A percentile compares a stretch with the other conserved stretches of the same genome.
Evolutionary conservation across 2,888 invertebrate species (phyloP).

Genomic region (Mimumesa dahlbomi): DNA sequence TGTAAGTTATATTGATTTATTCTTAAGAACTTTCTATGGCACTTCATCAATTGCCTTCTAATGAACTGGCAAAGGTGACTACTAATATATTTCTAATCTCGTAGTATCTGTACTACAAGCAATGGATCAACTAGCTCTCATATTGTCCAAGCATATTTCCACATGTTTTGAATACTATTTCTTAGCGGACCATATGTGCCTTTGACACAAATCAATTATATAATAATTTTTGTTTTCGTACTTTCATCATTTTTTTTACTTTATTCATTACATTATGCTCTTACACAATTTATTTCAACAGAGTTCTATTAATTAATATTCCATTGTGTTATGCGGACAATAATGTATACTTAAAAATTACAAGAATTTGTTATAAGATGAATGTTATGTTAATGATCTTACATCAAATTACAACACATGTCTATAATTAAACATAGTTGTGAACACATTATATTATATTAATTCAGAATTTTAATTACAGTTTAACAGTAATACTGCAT

Average conservation of each 20-base stretch:
- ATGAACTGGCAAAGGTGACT: conserved; percentile 19
- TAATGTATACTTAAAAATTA: neutral
- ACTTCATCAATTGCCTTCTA: conserved; percentile 11
- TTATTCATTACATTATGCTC: conserved; percentile 6
- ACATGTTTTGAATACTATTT: conserved; percentile 50
- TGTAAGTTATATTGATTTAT: conserved; percentile 40
- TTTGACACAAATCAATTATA: conserved; percentile 55
- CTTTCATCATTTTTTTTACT: conserved; percentile 7
- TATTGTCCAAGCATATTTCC: conserved; percentile 43
- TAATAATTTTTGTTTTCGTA: conserved; percentile 32
- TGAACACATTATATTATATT: neutral
- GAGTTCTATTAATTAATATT: conserved; percentile 10
- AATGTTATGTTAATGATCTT: conserved; percentile 11
- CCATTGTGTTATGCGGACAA: conserved; percentile 1
- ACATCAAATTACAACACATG: neutral
- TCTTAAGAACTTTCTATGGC: conserved; percentile 17
- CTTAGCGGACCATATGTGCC: conserved; percentile 63
- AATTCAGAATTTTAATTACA: neutral
- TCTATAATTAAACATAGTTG: neutral
- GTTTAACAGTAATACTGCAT: neutral
- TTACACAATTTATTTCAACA: conserved; percentile 6
- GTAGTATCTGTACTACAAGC: conserved; percentile 33
- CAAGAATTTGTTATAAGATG: conserved; percentile 5
- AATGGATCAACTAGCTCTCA: conserved; percentile 49
- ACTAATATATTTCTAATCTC: conserved; percentile 29